phyloP scores from a whole-genome alignment of 2,797 vertebrate species.

The Simalia tracyae region DNA sequence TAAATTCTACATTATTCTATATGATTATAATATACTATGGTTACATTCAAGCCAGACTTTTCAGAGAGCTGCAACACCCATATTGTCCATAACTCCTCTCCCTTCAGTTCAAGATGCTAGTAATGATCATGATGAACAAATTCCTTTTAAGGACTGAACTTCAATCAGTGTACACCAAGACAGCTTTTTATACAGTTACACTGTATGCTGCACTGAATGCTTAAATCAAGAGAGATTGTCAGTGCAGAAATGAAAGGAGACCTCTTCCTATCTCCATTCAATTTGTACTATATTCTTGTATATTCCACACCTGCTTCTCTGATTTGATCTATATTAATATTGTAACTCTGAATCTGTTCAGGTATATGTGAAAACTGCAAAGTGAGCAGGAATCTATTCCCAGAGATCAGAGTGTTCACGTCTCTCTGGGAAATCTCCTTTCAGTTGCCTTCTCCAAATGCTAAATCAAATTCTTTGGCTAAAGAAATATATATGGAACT shows the following conservation, averaged over 20 bases:
- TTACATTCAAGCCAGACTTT: not conserved
- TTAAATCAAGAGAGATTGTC: not conserved
- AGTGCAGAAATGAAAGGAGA: not conserved
- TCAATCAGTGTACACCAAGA: not conserved
- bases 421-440: not conserved
- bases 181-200: not conserved
- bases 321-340: not conserved
- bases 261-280: not conserved
- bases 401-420: not conserved
- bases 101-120: not conserved
- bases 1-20: not conserved
- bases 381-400: not conserved
- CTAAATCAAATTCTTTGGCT: not conserved
- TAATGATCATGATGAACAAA: not conserved
- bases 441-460: not conserved
- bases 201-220: not conserved
- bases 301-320: too few relatives aligned
- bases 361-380: not conserved
- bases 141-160: not conserved
- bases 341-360: not conserved
- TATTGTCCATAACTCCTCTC: not conserved
- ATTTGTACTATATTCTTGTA: not conserved
- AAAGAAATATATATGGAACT: not conserved
- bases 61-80: not conserved
- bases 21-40: not conserved